Base-by-base conservation (phyloP, 2,888 invertebrate species). In the Drosophila antonietae region DNA sequence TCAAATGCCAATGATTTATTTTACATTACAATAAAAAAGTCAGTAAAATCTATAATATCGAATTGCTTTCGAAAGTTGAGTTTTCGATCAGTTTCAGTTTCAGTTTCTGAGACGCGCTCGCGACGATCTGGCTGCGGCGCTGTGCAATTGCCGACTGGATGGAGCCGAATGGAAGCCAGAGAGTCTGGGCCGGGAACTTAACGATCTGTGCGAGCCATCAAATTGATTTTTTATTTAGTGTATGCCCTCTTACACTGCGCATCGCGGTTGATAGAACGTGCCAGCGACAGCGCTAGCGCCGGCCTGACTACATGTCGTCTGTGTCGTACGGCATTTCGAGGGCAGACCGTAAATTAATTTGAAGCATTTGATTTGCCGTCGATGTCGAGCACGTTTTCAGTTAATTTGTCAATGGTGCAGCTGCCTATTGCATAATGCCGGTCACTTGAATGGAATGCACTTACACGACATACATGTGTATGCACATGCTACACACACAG, bases 141-240 rank as follows among this genome's bases (percentile, higher is more conserved):
- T 76, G 84, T 68, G 44, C 88, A 65, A 70, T 52, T 78, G 78
- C 67, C 73, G 83, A 85, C 88, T 86, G 80, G 23, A 43, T 84
- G 80, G 18, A 41, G 62, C 64, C 56, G 41, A 55, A 37, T 47
- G 52, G 44, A 67, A 77, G 67, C 68, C 80, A 78, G 56, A 68
- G 78, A 65, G 71, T 73, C 64, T 78, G 70, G 57, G 55, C 56
- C 68, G 80, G 73, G 61, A 61, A 44, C 73, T 68, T 63, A 63
- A 69, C 73, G 76, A 77, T 81, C 73, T 77, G 79, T 52, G 66
- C 68, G 72, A 80, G 74, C 56, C 71, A 80, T 69, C 77, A 78
- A 84, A 88, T 84, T 84, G 84, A 84, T 84, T 84, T 88, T 83
- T 81, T 79, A 83, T 88, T 88, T 79, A 63, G 61, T 72, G 66